Evolutionary conservation across 2,113 vertebrate genomes (phyloP).

Genomic region (Bucco capensis): DNA sequence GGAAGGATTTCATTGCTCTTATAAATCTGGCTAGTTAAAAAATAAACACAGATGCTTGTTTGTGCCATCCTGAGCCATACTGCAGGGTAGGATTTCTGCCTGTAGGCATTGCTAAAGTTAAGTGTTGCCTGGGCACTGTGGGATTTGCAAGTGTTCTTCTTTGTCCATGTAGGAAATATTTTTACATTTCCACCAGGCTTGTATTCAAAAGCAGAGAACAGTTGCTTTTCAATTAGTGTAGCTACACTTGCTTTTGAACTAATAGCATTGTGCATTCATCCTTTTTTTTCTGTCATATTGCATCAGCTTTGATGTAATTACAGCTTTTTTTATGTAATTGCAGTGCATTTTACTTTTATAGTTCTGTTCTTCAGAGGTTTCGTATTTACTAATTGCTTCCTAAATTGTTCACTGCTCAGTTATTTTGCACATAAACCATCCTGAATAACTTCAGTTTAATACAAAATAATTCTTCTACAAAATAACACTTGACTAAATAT

Average conservation of each 20-base stretch:
- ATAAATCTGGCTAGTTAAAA: conserved; percentile 56
- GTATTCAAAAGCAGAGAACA: background rate
- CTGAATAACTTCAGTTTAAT: background rate
- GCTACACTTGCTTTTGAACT: background rate
- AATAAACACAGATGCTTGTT: conserved; percentile 62
- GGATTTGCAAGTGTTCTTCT: background rate
- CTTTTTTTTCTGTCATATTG: conserved; percentile 11
- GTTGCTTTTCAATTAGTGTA: conserved; percentile 16
- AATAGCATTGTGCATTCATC: background rate
- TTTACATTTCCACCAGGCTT: background rate
- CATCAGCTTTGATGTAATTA: conserved; percentile 16
- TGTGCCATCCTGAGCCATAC: conserved; percentile 42
- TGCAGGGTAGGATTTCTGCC: conserved; percentile 26
- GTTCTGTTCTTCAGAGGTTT: background rate
- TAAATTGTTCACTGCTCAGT: background rate
- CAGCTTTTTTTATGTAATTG: background rate
- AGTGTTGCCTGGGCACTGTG: background rate
- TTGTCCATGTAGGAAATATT: background rate
- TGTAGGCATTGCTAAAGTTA: conserved; percentile 3
- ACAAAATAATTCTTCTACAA: background rate
- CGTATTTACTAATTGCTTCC: conserved; percentile 8
- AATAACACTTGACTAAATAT: background rate
- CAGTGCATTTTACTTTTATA: background rate
- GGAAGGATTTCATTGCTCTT: conserved; percentile 51
- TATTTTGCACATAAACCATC: background rate